Evolutionary conservation across 2,888 invertebrate species (phyloP), one percentile per base, ranked within the genome.

Genomic region (Nemotelus pantherinus): DNA sequence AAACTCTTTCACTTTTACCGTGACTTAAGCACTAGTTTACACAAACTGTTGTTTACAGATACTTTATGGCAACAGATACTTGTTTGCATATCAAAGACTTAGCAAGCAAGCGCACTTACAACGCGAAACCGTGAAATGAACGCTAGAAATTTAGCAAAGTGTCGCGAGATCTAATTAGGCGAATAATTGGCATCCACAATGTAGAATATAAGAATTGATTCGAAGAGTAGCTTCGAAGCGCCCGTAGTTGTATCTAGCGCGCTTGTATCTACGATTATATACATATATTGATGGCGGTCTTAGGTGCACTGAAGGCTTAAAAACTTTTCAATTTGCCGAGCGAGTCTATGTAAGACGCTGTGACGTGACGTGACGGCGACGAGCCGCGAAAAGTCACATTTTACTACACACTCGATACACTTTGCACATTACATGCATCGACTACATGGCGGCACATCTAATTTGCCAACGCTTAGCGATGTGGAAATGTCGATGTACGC

Each of bases 351-450:
- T 25, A 25, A 25, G 25, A 25, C 25, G 25, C 25, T 25, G 25
- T 25, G 25, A 25, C 25, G 25, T 25, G 63, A 63, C 63, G 63
- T 7, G 63, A 4, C 63, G 63, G 43, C 63, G 10, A 9, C 25
- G 71, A 9, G 48, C 60, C n/a, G 63, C 48, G 48, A 48, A 60
- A 53, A 74, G 74, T 60, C 74, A 74, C 74, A 74, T 60, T 74
- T 60, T 10, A 74, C 39, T 47, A 39, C 60, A 74, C 63, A 57
- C 63, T 9, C 10, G 3, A 74, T 48, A 47, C 60, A 48, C 25
- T 25, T 50, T 74, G 25, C 72, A 72, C 71, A 57, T 9, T n/a
- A 25, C 25, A 58, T 25, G n/a, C 25, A 25, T 25, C 25, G 25
- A 25, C 25, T 25, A 25, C 25, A 25, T 25, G 25, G 25, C 25